These are phyloP conservation scores for Hydroisotoma schaefferi DNA, from an alignment of 2,888 invertebrate species.

Conservation along the genomic window DNA sequence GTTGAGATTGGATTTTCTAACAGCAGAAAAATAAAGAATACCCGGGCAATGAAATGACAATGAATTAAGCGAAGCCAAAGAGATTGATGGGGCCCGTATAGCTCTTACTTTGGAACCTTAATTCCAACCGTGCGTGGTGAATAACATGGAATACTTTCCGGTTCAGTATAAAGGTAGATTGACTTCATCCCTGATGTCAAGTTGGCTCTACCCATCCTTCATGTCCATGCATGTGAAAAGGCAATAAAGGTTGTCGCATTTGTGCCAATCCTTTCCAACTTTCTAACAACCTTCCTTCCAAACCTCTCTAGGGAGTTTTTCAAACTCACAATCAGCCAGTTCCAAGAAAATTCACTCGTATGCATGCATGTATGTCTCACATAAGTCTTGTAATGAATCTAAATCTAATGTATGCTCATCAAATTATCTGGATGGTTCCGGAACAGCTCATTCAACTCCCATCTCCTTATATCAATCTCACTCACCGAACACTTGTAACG, in stretches of 20 bases:
- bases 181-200: slow-evolving; percentile 3
- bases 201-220: not conserved
- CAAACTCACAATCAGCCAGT: not conserved
- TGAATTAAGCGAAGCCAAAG: slow-evolving; percentile 13
- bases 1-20: slow-evolving; percentile 15
- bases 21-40: slow-evolving; percentile 19
- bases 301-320: slow-evolving; percentile 1
- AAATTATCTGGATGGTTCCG: slow-evolving; percentile 21
- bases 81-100: slow-evolving; percentile 2
- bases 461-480: slow-evolving; percentile 3
- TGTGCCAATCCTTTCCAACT: slow-evolving; percentile 22
- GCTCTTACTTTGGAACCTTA: not conserved
- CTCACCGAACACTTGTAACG: not conserved
- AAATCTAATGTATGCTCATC: slow-evolving; percentile 26
- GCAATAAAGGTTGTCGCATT: slow-evolving; percentile 27
- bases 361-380: slow-evolving; percentile 19
- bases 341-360: slow-evolving; percentile 15
- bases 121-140: not conserved
- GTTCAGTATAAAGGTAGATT: not conserved
- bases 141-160: not conserved
- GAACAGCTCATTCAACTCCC: slow-evolving; percentile 7
- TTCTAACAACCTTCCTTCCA: not conserved
- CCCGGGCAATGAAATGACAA: slow-evolving; percentile 23
- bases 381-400: slow-evolving; percentile 16
- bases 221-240: slow-evolving; percentile 26